phyloP scores from a whole-genome alignment of 2,113 vertebrate species.

The Oreochromis aureus region DNA sequence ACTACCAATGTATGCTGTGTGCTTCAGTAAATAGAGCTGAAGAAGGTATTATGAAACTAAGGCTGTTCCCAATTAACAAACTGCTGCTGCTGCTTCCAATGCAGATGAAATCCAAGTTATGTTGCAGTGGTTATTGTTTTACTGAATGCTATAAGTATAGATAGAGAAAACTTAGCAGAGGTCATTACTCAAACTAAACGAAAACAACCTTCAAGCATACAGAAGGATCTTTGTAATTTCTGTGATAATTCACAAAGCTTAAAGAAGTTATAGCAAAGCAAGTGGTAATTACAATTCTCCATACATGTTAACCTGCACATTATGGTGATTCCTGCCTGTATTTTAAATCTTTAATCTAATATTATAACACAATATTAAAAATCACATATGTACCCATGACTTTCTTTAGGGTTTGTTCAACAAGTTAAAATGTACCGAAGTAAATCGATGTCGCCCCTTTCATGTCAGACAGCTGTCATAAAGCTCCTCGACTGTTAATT shows the following conservation, averaged over 20 bases:
- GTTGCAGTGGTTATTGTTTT: not conserved
- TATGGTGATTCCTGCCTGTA: not conserved
- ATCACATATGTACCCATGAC: not conserved
- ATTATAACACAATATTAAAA: not conserved
- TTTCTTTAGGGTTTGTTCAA: not conserved
- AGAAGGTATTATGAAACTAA: not conserved
- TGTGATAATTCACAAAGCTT: not conserved
- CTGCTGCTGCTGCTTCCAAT: not conserved
- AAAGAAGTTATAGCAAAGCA: not conserved
- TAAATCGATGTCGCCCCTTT: not conserved
- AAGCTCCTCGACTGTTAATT: not conserved
- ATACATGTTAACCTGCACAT: not conserved
- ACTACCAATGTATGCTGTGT: not conserved
- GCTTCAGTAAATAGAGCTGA: not conserved
- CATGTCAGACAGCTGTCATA: not conserved
- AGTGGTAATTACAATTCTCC: not conserved
- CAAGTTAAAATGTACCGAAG: not conserved
- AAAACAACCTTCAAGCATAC: not conserved
- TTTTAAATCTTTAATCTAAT: not conserved
- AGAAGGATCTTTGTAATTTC: not conserved
- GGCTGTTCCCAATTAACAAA: not conserved
- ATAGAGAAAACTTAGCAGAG: not conserved
- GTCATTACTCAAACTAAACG: not conserved
- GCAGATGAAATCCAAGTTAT: not conserved
- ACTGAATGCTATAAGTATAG: not conserved